phyloP scores from a whole-genome alignment of 1,140 invertebrate genomes.

The Zaprionus nigranus region DNA sequence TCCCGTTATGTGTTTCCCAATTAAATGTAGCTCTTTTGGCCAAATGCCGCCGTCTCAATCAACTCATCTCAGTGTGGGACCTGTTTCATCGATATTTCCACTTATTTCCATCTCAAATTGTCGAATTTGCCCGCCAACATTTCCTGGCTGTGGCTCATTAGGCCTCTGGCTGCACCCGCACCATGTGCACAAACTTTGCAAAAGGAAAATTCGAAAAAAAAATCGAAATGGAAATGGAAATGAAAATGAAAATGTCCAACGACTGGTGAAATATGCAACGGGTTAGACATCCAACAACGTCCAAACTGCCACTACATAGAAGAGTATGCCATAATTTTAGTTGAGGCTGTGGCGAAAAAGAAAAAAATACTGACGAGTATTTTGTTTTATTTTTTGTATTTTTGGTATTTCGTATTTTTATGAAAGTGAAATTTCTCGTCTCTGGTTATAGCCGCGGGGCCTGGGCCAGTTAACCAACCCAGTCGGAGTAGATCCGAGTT shows the following conservation, averaged over 20 bases:
- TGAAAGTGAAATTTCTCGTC: conserved; percentile 63
- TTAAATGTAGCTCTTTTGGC: conserved; percentile 31
- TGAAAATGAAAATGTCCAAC: conserved; percentile 31
- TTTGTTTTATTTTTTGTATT: conserved; percentile 23
- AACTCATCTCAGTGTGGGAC: conserved; percentile 27
- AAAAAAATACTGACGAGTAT: conserved; percentile 42
- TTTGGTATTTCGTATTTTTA: conserved; percentile 22
- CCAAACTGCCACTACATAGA: conserved; percentile 10
- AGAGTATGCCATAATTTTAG: conserved; percentile 55
- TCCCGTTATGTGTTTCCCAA: conserved; percentile 30
- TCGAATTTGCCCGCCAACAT: conserved; percentile 26
- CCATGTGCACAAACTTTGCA: conserved; percentile 11
- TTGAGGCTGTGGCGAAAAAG: conserved; percentile 30
- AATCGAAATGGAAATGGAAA: conserved; percentile 35
- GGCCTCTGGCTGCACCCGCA: conserved; percentile 53
- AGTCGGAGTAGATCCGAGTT: conserved; percentile 14
- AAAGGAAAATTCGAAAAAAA: conserved; percentile 2
- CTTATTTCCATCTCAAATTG: conserved; percentile 22
- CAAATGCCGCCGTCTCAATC: conserved; percentile 28
- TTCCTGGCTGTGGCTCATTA: conserved; percentile 53
- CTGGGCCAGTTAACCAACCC: conserved; percentile 29
- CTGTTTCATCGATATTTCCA: conserved; percentile 36
- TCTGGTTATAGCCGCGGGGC: conserved; percentile 36
- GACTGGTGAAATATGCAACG: conserved; percentile 42
- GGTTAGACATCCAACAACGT: conserved; percentile 34